Percentiles rank a stretch among this genome's conserved stretches.
phyloP scores from a whole-genome alignment of 2,113 vertebrate species.

The Microcebus griseorufus region DNA sequence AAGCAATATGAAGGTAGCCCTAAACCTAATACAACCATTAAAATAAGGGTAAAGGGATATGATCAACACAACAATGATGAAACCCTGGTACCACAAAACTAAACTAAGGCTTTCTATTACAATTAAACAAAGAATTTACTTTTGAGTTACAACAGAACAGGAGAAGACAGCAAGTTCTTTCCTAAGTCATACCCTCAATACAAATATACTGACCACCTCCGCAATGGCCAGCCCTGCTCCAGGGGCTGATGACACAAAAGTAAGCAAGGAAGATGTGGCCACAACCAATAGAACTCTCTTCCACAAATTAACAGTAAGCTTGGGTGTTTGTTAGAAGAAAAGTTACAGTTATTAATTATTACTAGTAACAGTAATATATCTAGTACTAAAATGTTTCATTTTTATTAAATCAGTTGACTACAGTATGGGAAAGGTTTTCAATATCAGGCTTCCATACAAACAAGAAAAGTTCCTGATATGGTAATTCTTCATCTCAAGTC shows the following conservation, averaged over 20 bases:
- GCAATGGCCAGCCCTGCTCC: accelerated
- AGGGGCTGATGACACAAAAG: accelerated
- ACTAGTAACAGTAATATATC: neutral
- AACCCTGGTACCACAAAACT: neutral
- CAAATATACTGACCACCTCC: neutral
- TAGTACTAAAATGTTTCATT: neutral
- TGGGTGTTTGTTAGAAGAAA: neutral
- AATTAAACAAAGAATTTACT: neutral
- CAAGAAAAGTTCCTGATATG: neutral
- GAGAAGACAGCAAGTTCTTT: neutral
- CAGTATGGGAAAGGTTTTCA: neutral
- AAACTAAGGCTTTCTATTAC: neutral
- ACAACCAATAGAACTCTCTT: neutral
- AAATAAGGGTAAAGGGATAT: neutral
- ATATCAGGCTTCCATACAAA: neutral
- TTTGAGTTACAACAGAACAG: neutral
- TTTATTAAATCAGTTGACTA: neutral
- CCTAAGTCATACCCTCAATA: neutral
- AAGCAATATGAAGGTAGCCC: neutral
- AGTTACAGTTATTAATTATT: neutral
- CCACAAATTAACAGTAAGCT: neutral
- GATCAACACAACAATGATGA: neutral
- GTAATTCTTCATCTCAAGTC: neutral
- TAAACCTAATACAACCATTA: neutral
- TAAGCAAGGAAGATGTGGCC: neutral